A percentile compares a stretch with the other conserved stretches of the same genome.
Evolutionary conservation across 1,140 invertebrate genomes (phyloP).

Genomic region (Sinella curviseta): DNA sequence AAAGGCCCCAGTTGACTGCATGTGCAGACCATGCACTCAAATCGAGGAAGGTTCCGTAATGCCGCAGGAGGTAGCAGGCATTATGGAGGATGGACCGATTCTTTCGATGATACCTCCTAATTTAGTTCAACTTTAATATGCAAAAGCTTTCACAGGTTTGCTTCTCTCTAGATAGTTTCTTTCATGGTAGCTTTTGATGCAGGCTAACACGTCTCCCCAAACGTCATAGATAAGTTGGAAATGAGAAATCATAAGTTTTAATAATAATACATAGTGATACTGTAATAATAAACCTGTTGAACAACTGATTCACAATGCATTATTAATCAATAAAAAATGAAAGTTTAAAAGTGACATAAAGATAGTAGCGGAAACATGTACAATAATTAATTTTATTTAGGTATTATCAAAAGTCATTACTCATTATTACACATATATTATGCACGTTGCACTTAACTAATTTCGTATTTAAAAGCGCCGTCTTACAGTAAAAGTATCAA

Average conservation of each 20-base stretch:
- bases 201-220: neutral
- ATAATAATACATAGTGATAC: no score
- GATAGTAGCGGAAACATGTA: no score
- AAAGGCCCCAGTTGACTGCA: conserved; percentile 79
- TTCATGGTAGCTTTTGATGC: neutral
- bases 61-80: conserved; percentile 85
- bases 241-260: conserved; percentile 4
- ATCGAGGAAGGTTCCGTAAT: conserved; percentile 83
- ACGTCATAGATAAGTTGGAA: neutral
- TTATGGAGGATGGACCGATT: conserved; percentile 72
- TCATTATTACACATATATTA: no score
- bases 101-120: conserved; percentile 43
- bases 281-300: no score
- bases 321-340: no score
- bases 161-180: neutral
- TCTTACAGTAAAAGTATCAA: no score
- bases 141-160: neutral
- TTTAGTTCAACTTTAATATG: conserved; percentile 33
- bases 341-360: no score
- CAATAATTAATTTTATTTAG: no score
- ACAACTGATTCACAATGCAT: no score
- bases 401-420: no score
- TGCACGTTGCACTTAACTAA: no score
- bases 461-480: no score
- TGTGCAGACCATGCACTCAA: conserved; percentile 87